Evolutionary conservation across 2,888 invertebrate species (phyloP), one percentile per base, ranked within the genome.

Genomic region (Blastobasis adustella): DNA sequence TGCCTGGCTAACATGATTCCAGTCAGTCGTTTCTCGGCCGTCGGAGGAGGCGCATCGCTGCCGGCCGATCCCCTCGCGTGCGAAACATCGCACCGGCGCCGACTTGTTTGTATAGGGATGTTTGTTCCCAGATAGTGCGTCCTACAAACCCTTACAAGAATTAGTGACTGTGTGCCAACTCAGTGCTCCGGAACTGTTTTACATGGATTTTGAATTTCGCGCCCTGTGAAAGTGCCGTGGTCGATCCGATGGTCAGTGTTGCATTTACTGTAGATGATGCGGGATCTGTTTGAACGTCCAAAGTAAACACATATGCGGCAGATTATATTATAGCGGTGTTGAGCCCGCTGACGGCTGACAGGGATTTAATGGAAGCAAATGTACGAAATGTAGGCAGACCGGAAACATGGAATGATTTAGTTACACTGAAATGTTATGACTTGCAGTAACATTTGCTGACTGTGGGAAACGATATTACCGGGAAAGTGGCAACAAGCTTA

Each of bases 1-100:
- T 89, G 88, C 63, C 85, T 83, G 67, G 90, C 90, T 69, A 90
- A 82, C 88, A 84, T 74, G 81, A 82, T 78, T 83, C 79, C 73
- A 80, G 78, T 66, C 88, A 87, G 87, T 87, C 85, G 79, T 72
- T 82, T 75, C 70, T 75, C 76, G 76, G 69, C 73, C 76, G 76
- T 67, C 68, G 73, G 62, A 73, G 82, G 77, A 79, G 76, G 69
- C 66, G 76, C 63, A 56, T 79, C 69, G 80, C 65, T 72, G 77
- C 63, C 73, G 74, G 71, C 61, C 70, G 67, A 56, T 62, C 57
- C 69, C 70, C 69, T 69, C 79, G 82, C 79, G 79, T 70, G 59
- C 69, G 66, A 75, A 79, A 87, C 76, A 85, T 84, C 85, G 86
- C 67, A 69, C 63, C 56, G 58, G 61, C 69, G 72, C 63, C 71